Evolutionary conservation across 2,113 vertebrate genomes (phyloP).

Genomic region (Halichoerus grypus): DNA sequence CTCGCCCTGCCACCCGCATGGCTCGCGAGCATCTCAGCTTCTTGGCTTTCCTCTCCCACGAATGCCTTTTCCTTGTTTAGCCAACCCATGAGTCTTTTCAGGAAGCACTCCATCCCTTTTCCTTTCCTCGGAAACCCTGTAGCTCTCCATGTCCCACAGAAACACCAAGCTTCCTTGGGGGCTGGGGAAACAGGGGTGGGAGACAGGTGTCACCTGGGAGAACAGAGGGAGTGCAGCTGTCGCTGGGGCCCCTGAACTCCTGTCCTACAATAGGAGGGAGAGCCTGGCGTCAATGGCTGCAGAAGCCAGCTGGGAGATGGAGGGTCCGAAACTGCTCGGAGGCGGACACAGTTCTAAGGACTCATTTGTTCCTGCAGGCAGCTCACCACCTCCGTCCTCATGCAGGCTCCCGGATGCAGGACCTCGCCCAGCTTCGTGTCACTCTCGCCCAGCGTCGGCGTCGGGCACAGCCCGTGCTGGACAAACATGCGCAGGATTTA

Average conservation of each 20-base stretch:
- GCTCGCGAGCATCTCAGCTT: neutral
- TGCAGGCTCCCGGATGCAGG: neutral
- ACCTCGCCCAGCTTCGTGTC: neutral
- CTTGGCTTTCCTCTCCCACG: neutral
- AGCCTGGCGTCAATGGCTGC: neutral
- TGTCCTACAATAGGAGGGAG: neutral
- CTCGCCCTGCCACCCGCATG: neutral
- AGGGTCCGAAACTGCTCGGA: neutral
- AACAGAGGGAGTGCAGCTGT: neutral
- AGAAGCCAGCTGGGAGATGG: neutral
- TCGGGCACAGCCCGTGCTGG: neutral
- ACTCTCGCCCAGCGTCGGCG: fast-evolving
- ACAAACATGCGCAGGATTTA: neutral
- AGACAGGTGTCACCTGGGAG: neutral
- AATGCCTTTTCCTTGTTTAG: neutral
- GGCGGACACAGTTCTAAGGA: neutral
- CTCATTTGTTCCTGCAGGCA: neutral
- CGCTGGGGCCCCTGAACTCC: neutral
- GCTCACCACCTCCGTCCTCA: neutral
- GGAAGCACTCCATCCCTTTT: neutral
- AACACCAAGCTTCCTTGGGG: neutral
- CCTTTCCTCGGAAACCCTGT: neutral
- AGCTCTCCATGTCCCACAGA: neutral
- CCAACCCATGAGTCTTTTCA: neutral
- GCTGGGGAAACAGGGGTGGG: neutral